These are phyloP conservation scores for Smutsia gigantea DNA, from an alignment of 2,797 vertebrate genomes.

Conservation along the genomic window DNA sequence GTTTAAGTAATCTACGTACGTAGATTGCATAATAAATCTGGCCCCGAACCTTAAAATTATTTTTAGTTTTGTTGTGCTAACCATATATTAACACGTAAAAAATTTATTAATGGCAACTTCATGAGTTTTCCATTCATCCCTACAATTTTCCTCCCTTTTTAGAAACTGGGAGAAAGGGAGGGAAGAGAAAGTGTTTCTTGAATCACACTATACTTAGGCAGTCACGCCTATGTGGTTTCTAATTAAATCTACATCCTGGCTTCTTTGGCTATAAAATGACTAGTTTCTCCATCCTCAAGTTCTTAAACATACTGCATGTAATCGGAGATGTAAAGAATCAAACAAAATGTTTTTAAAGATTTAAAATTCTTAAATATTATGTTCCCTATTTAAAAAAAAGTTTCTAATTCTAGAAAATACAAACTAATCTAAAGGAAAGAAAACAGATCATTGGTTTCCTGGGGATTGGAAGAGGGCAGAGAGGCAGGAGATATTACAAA, in stretches of 20 bases:
- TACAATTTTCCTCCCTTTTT: constrained; percentile 49
- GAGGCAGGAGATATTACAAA: neutral
- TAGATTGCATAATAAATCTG: constrained; percentile 80
- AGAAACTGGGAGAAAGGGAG: constrained; percentile 57
- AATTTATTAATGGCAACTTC: constrained; percentile 82
- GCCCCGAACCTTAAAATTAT: constrained; percentile 81
- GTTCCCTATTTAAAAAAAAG: constrained; percentile 17
- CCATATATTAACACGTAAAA: constrained; percentile 77
- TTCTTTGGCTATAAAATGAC: neutral
- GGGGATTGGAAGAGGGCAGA: neutral
- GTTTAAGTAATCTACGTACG: constrained; percentile 82
- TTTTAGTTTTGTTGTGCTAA: constrained; percentile 84
- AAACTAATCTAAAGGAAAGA: neutral
- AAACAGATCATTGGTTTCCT: neutral
- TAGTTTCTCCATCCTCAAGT: neutral
- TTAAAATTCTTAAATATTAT: constrained; percentile 16
- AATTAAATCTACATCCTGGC: constrained; percentile 51
- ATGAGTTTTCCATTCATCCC: constrained; percentile 82
- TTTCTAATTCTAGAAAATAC: constrained; percentile 43
- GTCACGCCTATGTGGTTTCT: constrained; percentile 43
- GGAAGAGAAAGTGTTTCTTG: constrained; percentile 61
- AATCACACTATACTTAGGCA: constrained; percentile 47
- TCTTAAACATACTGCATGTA: neutral
- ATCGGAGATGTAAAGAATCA: constrained; percentile 7
- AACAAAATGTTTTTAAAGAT: neutral